Conservation (phyloP, 2,888 invertebrate species). For the Mechanitis messenoides region DNA sequence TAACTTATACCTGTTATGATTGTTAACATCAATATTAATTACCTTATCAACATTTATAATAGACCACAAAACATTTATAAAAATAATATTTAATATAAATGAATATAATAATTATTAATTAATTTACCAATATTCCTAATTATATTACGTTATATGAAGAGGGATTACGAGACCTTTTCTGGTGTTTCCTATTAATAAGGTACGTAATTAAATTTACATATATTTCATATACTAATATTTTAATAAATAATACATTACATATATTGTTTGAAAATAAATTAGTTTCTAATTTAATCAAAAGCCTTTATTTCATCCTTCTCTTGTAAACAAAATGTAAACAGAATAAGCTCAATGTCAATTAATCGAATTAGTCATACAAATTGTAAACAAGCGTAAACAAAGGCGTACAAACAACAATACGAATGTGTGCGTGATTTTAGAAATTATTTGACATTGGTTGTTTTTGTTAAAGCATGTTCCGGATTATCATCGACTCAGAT, state of each 20-base stretch:
- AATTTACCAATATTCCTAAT: no score
- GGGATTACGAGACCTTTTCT: background rate
- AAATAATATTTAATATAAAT: no score
- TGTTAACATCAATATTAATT: no score
- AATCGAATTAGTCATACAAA: background rate
- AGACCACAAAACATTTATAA: no score
- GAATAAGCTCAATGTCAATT: slow-evolving; percentile 2
- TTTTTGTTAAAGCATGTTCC: no score
- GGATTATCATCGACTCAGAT: no score
- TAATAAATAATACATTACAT: background rate
- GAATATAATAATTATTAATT: no score
- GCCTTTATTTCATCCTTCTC: background rate
- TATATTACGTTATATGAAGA: no score
- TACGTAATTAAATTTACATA: background rate
- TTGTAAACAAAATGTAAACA: background rate
- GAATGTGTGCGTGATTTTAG: background rate
- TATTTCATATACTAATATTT: no score
- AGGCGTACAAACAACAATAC: background rate
- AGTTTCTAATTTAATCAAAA: background rate
- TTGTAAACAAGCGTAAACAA: background rate
- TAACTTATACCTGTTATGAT: no score
- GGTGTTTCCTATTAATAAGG: background rate
- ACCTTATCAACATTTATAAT: no score
- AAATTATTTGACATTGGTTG: no score
- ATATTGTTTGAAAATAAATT: background rate